A percentile compares a stretch with the other conserved stretches of the same genome.
Conservation (phyloP, 2,113 vertebrate genomes). For the Chaenocephalus aceratus region DNA sequence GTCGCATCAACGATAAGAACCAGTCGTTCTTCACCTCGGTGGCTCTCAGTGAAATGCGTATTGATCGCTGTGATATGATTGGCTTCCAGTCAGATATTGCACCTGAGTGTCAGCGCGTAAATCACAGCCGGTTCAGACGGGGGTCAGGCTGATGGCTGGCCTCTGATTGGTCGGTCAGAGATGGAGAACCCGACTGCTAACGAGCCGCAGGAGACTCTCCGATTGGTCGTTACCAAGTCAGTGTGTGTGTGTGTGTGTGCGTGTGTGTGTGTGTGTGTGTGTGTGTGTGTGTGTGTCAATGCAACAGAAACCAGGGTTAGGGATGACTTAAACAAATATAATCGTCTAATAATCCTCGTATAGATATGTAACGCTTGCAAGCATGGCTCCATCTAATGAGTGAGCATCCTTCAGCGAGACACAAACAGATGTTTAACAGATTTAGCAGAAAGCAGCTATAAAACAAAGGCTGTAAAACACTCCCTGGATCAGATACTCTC, state of each 20-base stretch:
- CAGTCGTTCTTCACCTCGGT: neutral
- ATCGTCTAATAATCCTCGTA: too few species aligned
- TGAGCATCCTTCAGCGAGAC: too few species aligned
- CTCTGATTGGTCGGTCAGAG: conserved; percentile 37
- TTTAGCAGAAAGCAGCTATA: too few species aligned
- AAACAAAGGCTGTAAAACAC: too few species aligned
- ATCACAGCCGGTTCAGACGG: conserved; percentile 37
- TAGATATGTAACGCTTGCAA: too few species aligned
- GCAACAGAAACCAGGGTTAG: too few species aligned
- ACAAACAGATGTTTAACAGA: too few species aligned
- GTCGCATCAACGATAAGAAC: neutral
- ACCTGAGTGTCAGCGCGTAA: conserved; percentile 31
- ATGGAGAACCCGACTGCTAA: conserved; percentile 30
- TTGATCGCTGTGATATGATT: conserved; percentile 30
- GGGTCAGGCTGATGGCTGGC: conserved; percentile 20
- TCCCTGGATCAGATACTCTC: too few species aligned
- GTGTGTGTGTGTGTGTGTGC: neutral
- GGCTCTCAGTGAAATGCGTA: conserved; percentile 36
- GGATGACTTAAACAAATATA: too few species aligned
- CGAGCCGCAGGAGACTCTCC: conserved; percentile 4
- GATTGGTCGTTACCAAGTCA: conserved; percentile 9
- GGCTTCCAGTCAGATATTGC: conserved; percentile 40
- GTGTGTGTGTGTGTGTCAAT: neutral
- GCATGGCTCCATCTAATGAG: too few species aligned
- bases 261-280: neutral